Conservation (phyloP, 2,113 vertebrate genomes). For the Leptodactylus fuscus region DNA sequence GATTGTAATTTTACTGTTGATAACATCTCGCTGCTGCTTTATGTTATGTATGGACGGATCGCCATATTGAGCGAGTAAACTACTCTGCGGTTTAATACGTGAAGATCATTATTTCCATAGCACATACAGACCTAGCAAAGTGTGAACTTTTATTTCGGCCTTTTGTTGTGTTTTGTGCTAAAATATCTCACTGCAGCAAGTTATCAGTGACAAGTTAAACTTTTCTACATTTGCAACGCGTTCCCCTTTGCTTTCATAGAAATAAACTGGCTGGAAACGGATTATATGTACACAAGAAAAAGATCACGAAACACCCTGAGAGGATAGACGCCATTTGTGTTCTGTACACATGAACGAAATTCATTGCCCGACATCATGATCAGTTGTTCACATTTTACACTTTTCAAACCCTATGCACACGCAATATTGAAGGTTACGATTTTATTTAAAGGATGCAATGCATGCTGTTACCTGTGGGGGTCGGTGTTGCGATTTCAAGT, state of each 20-base stretch:
- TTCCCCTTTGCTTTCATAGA: neutral
- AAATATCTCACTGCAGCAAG: too few relatives aligned
- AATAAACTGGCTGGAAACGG: too few relatives aligned
- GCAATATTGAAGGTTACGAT: neutral
- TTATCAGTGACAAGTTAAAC: too few relatives aligned
- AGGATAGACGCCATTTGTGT: too few relatives aligned
- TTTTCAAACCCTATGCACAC: neutral
- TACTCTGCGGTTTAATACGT: neutral
- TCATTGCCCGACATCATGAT: too few relatives aligned
- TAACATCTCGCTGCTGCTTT: neutral
- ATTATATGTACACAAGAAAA: too few relatives aligned
- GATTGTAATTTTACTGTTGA: neutral
- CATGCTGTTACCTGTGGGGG: neutral
- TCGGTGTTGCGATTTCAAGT: neutral
- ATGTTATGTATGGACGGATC: neutral
- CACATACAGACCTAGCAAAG: too few relatives aligned
- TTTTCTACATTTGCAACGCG: too few relatives aligned
- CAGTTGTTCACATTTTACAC: neutral
- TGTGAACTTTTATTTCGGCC: too few relatives aligned
- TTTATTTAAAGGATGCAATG: neutral
- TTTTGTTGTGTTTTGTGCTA: too few relatives aligned
- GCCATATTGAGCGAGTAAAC: neutral
- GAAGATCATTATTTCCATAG: neutral
- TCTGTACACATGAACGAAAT: too few relatives aligned
- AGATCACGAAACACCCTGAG: too few relatives aligned